Conservation (phyloP, 2,888 invertebrate species). For the Epinotia bilunana region DNA sequence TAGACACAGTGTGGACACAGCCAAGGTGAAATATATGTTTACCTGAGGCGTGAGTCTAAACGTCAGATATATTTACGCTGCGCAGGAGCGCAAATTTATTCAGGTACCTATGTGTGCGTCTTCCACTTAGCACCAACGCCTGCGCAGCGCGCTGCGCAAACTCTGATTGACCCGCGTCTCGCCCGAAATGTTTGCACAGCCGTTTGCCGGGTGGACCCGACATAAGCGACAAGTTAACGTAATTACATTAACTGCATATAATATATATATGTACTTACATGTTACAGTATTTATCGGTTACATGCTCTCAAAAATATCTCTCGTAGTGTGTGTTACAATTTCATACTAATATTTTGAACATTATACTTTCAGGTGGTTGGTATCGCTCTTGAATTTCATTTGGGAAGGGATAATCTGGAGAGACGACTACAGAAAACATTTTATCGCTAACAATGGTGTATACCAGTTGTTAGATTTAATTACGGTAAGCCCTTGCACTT, state of each 20-base stretch:
- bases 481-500: slow-evolving; percentile 57
- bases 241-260: too few relatives aligned
- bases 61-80: background rate
- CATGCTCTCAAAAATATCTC: too few relatives aligned
- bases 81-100: too few relatives aligned
- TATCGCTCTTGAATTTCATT: slow-evolving; percentile 71
- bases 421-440: slow-evolving; percentile 59
- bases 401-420: slow-evolving; percentile 77
- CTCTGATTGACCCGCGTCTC: background rate
- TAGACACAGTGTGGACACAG: too few relatives aligned
- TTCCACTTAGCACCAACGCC: background rate
- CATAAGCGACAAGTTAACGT: too few relatives aligned
- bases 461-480: slow-evolving; percentile 75
- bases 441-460: slow-evolving; percentile 67
- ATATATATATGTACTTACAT: too few relatives aligned
- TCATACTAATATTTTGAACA: background rate
- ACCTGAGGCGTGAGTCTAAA: too few relatives aligned
- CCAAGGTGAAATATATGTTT: too few relatives aligned
- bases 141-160: background rate
- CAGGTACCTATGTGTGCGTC: background rate
- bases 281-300: too few relatives aligned
- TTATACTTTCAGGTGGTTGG: slow-evolving; percentile 65
- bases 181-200: too few relatives aligned
- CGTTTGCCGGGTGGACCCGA: too few relatives aligned
- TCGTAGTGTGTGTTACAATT: too few relatives aligned